phyloP scores from a whole-genome alignment of 2,888 invertebrate genomes.

The Elmis aenea region DNA sequence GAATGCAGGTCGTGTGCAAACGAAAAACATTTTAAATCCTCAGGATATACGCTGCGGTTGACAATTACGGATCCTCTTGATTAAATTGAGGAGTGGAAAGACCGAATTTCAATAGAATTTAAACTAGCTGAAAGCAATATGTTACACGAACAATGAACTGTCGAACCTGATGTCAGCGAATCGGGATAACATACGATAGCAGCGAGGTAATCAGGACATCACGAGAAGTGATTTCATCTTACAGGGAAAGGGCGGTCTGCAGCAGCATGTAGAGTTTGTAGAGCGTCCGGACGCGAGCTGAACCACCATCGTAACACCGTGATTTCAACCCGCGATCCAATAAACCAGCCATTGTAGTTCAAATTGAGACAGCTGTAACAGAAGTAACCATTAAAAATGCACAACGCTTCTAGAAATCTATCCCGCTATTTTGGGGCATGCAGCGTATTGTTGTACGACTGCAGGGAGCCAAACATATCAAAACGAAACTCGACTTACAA shows the following conservation, averaged over 20 bases:
- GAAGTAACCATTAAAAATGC: slow-evolving; percentile 37
- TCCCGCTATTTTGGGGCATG: slow-evolving; percentile 27
- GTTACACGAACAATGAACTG: slow-evolving; percentile 47
- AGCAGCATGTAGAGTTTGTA: slow-evolving; percentile 34
- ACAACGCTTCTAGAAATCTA: slow-evolving; percentile 35
- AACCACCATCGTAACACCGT: slow-evolving; percentile 23
- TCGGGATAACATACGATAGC: slow-evolving; percentile 44
- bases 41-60: too few species aligned
- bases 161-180: slow-evolving; percentile 48
- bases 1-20: too few species aligned
- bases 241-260: slow-evolving; percentile 47
- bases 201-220: slow-evolving; percentile 42
- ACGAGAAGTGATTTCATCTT: slow-evolving; percentile 43
- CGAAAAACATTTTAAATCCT: too few species aligned
- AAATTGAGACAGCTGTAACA: slow-evolving; percentile 42
- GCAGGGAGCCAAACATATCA: slow-evolving; percentile 40
- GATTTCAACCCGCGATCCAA: slow-evolving; percentile 15
- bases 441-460: slow-evolving; percentile 33
- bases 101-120: slow-evolving; percentile 14
- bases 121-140: slow-evolving; percentile 34
- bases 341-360: slow-evolving; percentile 26
- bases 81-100: too few species aligned
- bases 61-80: too few species aligned
- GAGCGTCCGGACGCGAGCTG: slow-evolving; percentile 32
- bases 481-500: slow-evolving; percentile 37